Evolutionary conservation across 2,888 invertebrate species (phyloP).

Genomic region (Ceraclea dissimilis): DNA sequence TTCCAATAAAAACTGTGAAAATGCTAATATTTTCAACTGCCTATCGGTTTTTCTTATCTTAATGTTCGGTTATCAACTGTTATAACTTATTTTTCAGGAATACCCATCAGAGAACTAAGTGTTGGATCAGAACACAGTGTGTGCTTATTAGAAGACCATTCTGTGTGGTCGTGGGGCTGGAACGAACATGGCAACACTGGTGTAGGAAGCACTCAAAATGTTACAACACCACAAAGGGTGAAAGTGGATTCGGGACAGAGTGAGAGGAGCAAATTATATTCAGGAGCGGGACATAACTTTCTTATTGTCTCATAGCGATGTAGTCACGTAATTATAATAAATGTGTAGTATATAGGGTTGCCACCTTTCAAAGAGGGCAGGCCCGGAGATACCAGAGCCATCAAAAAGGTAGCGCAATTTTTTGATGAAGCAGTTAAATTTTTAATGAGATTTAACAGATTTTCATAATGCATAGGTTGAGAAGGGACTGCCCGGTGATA

Average conservation of each 20-base stretch:
- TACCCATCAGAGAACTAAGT: slow-evolving; percentile 49
- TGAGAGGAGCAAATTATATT: slow-evolving; percentile 30
- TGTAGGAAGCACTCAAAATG: slow-evolving; percentile 37
- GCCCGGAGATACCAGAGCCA: too few species aligned
- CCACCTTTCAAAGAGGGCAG: too few species aligned
- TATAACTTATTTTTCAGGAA: too few species aligned
- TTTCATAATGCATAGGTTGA: too few species aligned
- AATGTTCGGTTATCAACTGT: background rate
- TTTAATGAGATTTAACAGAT: too few species aligned
- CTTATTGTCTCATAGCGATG: slow-evolving; percentile 7
- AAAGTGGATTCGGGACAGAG: slow-evolving; percentile 19
- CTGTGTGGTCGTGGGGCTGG: slow-evolving; percentile 79
- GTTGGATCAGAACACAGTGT: slow-evolving; percentile 77
- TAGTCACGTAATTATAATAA: background rate
- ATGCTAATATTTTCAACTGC: too few species aligned
- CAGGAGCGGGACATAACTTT: slow-evolving; percentile 45
- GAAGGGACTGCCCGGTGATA: too few species aligned
- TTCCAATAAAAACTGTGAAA: too few species aligned
- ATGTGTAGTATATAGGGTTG: background rate
- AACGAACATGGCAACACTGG: slow-evolving; percentile 87
- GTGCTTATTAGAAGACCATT: slow-evolving; percentile 56
- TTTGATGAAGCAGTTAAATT: too few species aligned
- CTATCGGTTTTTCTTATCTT: background rate
- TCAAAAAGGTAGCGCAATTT: too few species aligned
- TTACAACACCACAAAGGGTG: slow-evolving; percentile 23